phyloP scores from a whole-genome alignment of 2,797 vertebrate genomes.

The Leptatherina wallacei region DNA sequence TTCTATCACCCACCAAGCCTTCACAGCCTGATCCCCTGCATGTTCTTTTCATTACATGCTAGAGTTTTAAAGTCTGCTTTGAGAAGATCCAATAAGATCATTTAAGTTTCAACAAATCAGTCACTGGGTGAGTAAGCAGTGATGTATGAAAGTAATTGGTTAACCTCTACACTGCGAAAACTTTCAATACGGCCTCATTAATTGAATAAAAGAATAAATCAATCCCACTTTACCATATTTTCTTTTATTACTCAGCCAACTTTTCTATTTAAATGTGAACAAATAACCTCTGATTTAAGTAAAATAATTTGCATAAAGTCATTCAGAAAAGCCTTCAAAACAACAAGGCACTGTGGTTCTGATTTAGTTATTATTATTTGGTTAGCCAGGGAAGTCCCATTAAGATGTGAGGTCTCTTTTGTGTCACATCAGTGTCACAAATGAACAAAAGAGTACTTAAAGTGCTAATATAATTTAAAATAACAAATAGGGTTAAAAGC shows the following conservation, averaged over 20 bases:
- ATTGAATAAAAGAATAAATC: slow-evolving; percentile 9
- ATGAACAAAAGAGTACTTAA: too few species aligned
- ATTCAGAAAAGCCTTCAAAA: slow-evolving; percentile 7
- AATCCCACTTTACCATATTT: slow-evolving; percentile 16
- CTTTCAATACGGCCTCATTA: slow-evolving; percentile 18
- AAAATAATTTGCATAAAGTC: slow-evolving; percentile 13
- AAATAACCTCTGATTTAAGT: slow-evolving; percentile 45
- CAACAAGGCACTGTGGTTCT: slow-evolving; percentile 15
- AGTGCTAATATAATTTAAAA: too few species aligned
- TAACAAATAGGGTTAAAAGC: too few species aligned
- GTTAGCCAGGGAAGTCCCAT: too few species aligned
- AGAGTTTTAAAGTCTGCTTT: neutral
- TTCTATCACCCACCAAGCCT: slow-evolving; percentile 19
- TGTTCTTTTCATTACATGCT: slow-evolving; percentile 6
- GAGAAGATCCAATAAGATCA: neutral
- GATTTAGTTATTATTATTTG: too few species aligned
- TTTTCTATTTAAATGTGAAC: slow-evolving; percentile 38
- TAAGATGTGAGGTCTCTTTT: too few species aligned
- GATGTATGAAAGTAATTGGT: neutral
- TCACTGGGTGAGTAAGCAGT: slow-evolving; percentile 11
- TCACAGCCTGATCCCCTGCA: neutral
- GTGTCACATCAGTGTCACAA: too few species aligned
- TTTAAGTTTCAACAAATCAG: neutral
- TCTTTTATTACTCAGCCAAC: slow-evolving; percentile 34
- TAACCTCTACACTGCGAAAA: slow-evolving; percentile 17